Base-by-base conservation (phyloP, 2,113 vertebrate genomes). In the Copsychus sechellarum region DNA sequence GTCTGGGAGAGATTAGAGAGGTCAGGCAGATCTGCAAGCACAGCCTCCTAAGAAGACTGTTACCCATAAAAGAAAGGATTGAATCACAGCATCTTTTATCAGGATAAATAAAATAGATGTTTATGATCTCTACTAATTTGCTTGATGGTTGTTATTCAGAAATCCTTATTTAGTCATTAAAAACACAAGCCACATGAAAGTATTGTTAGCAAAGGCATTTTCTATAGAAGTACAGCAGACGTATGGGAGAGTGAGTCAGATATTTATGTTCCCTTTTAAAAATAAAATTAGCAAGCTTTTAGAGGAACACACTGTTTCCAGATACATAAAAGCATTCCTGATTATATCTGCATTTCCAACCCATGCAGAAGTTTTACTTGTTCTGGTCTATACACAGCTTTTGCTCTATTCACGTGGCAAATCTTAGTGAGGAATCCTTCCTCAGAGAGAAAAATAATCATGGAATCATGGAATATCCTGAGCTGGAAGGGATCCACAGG, bases 201-300 rank as follows among this genome's bases (percentile, higher is more conserved):
- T 47, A 77, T 74, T 88, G 71, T 80, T 67, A 90, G 51, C 3
- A 2, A 69, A 71, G 29, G 31, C 62, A 65, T 76, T 91, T 92
- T 86, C 83, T 87, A 18, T 8, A 79, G 69, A 79, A 40, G 64
- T 79, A 29, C 36, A 87, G 66, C 74, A 88, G 84, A 82, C 50
- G 0, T 60, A 86, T 5, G 26, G 88, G 21, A 89, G 81, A 91
- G 54, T 95, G 92, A 95, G 42, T 97, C 96, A 96, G 74, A 93
- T 93, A 92, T 92, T 96, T 95, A 69, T 77, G 66, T 33, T 88
- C 71, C 38, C 33, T 83, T 64, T 71, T 56, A 40, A 78, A 96
- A 95, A 91, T 74, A 95, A 93, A 80, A 90, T 93, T 29, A 96
- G 90, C 60, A 73, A 51, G 76, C 82, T 74, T 88, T 94, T 77